These are phyloP conservation scores for Cryptomyrus ogoouensis DNA, from an alignment of 2,113 vertebrate species.

Conservation along the genomic window DNA sequence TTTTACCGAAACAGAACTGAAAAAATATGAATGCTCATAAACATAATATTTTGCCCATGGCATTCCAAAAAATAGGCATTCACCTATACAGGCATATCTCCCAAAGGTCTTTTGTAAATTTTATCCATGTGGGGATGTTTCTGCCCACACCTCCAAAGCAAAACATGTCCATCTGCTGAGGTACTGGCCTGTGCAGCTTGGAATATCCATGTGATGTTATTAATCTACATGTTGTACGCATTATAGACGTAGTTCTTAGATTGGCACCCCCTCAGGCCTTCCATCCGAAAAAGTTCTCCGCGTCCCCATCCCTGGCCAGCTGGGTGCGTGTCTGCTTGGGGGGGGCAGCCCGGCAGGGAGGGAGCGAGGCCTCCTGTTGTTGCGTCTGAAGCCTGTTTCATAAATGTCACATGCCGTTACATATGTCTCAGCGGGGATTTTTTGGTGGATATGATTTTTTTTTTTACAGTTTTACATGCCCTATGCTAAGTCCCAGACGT, in stretches of 20 bases:
- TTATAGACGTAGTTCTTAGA: constrained; percentile 40
- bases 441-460: not conserved
- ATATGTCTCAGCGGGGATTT: not conserved
- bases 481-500: not conserved
- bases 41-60: not conserved
- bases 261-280: constrained; percentile 39
- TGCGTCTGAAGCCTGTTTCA: not conserved
- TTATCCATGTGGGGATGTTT: not conserved
- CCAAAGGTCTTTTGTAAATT: not conserved
- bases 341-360: not conserved
- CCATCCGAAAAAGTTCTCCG: constrained; percentile 50
- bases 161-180: constrained; percentile 16
- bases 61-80: not conserved
- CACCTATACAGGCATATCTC: not conserved
- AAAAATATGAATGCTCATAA: not conserved
- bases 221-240: constrained; percentile 45
- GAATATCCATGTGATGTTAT: constrained; percentile 56
- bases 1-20: not conserved
- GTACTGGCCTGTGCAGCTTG: constrained; percentile 40
- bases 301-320: not conserved
- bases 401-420: not conserved
- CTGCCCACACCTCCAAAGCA: not conserved
- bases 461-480: not conserved
- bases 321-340: not conserved
- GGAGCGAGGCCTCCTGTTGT: not conserved